phyloP scores from a whole-genome alignment of 2,113 vertebrate species.

The Podarcis cretensis region DNA sequence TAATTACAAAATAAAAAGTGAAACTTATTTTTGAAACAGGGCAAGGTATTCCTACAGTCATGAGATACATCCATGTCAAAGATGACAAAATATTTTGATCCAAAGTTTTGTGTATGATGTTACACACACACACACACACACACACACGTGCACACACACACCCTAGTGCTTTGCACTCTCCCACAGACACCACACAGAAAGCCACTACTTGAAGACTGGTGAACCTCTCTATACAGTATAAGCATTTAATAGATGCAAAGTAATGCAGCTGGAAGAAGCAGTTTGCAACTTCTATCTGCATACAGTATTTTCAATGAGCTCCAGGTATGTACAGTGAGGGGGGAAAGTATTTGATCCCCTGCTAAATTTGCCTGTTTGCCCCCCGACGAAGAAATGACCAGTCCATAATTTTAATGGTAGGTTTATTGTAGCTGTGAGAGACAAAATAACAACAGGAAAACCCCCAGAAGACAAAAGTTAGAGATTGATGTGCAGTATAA shows the following conservation, averaged over 20 bases:
- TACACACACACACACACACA: background rate
- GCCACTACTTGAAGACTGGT: background rate
- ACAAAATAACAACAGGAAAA: too few species aligned
- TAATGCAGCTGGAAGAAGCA: background rate
- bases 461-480: too few species aligned
- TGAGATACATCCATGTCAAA: background rate
- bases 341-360: too few species aligned
- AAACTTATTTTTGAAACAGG: background rate
- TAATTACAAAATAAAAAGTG: background rate
- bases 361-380: too few species aligned
- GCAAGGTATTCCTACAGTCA: too few species aligned
- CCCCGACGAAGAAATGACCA: too few species aligned
- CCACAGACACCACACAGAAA: background rate
- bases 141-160: too few species aligned
- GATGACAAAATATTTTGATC: background rate
- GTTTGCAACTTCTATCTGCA: background rate
- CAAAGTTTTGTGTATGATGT: background rate
- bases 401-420: too few species aligned
- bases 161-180: background rate
- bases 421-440: too few species aligned
- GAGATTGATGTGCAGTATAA: too few species aligned
- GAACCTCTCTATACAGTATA: background rate
- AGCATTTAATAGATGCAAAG: background rate
- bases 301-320: background rate
- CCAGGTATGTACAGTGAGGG: background rate